Conservation (phyloP, 1,140 invertebrate genomes). For the Brachionus calyciflorus region DNA sequence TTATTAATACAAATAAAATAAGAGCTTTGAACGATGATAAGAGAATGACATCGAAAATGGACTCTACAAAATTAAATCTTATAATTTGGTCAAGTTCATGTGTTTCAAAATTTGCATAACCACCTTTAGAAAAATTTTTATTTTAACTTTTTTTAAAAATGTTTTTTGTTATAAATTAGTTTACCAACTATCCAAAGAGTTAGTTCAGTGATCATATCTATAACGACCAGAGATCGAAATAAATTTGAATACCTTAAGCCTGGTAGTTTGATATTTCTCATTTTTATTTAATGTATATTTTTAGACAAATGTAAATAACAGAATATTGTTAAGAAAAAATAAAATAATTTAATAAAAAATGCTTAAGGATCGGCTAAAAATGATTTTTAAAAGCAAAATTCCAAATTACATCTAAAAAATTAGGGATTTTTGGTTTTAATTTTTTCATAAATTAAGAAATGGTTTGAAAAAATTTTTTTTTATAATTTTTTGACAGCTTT, state of each 20-base stretch:
- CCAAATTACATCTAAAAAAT: too few relatives aligned
- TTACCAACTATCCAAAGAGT: slow-evolving; percentile 43
- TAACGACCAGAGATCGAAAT: slow-evolving; percentile 2
- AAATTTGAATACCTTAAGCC: slow-evolving; percentile 38
- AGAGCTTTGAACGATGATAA: slow-evolving; percentile 43
- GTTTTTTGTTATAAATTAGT: background rate
- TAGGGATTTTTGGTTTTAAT: too few relatives aligned
- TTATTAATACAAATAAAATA: slow-evolving; percentile 21
- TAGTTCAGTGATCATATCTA: background rate
- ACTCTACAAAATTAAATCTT: slow-evolving; percentile 14
- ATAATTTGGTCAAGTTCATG: slow-evolving; percentile 43
- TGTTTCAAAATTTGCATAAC: slow-evolving; percentile 2
- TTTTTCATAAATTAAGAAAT: too few relatives aligned
- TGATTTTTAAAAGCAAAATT: too few relatives aligned
- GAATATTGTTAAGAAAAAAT: too few relatives aligned
- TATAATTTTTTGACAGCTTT: too few relatives aligned
- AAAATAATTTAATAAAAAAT: too few relatives aligned
- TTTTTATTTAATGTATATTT: too few relatives aligned
- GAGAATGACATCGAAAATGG: slow-evolving; percentile 30
- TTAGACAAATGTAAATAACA: too few relatives aligned
- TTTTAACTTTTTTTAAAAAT: background rate
- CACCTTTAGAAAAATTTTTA: slow-evolving; percentile 2
- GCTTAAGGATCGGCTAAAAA: too few relatives aligned
- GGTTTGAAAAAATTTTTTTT: too few relatives aligned
- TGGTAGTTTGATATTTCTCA: background rate